These are phyloP conservation scores for Aricia artaxerxes DNA, from an alignment of 2,888 invertebrate species.

Conservation along the genomic window DNA sequence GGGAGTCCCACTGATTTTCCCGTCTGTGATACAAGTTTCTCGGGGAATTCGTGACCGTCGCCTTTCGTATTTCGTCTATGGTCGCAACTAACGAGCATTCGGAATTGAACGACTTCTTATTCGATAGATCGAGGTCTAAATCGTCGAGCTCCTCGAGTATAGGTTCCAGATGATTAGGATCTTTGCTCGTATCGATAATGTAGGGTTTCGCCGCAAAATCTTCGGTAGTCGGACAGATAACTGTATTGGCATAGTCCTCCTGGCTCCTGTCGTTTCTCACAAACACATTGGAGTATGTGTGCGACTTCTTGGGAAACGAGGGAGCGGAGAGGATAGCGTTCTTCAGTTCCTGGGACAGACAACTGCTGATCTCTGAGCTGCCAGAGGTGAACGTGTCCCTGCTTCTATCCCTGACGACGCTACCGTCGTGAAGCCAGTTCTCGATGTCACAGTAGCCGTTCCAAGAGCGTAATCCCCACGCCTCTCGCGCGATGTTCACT, in stretches of 20 bases:
- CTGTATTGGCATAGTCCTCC: constrained; percentile 78
- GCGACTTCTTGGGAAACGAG: constrained; percentile 67
- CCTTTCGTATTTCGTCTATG: constrained; percentile 82
- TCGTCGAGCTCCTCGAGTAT: constrained; percentile 81
- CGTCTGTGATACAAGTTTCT: constrained; percentile 78
- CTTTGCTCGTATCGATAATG: constrained; percentile 73
- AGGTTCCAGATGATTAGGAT: constrained; percentile 77
- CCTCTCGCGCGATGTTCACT: constrained; percentile 82
- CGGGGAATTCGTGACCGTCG: constrained; percentile 79
- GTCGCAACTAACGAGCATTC: constrained; percentile 83
- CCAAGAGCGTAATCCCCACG: constrained; percentile 84
- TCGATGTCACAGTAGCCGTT: constrained; percentile 83
- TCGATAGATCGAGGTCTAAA: constrained; percentile 64
- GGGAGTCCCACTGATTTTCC: constrained; percentile 74
- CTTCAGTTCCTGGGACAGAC: constrained; percentile 70
- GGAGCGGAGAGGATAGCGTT: constrained; percentile 70
- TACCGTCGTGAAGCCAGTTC: constrained; percentile 82
- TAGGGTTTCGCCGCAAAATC: constrained; percentile 80
- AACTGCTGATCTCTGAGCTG: constrained; percentile 79
- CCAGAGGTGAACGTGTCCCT: constrained; percentile 80
- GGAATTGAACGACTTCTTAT: constrained; percentile 70
- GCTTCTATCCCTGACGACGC: constrained; percentile 80
- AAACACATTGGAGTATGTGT: constrained; percentile 73
- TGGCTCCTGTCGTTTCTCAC: constrained; percentile 69
- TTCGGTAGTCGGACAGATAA: constrained; percentile 72